Evolutionary conservation across 2,888 invertebrate species (phyloP).

Genomic region (Melolontha melolontha): DNA sequence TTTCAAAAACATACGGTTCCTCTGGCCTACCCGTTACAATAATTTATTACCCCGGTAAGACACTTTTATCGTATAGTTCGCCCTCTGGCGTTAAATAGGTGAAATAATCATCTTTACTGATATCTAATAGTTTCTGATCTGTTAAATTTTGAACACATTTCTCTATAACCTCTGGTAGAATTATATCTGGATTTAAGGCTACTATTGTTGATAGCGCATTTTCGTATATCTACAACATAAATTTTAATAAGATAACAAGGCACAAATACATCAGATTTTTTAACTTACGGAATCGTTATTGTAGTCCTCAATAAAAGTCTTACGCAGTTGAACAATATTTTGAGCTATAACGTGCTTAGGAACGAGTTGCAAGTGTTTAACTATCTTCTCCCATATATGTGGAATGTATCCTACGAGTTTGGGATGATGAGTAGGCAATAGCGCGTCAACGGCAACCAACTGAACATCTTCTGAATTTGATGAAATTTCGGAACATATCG

Average conservation of each 20-base stretch:
- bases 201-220: slow-evolving; percentile 81
- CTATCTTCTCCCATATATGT: slow-evolving; percentile 78
- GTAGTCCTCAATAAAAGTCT: slow-evolving; percentile 72
- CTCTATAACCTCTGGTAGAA: slow-evolving; percentile 75
- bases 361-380: slow-evolving; percentile 70
- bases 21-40: too few relatives aligned
- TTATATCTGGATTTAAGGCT: slow-evolving; percentile 72
- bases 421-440: slow-evolving; percentile 83
- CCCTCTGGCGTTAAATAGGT: slow-evolving; percentile 89
- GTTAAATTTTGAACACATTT: slow-evolving; percentile 72
- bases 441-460: slow-evolving; percentile 73
- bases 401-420: slow-evolving; percentile 70
- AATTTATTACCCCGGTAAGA: slow-evolving; percentile 71
- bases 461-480: slow-evolving; percentile 69
- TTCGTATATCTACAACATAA: slow-evolving; percentile 68
- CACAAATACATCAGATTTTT: slow-evolving; percentile 19
- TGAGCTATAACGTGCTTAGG: slow-evolving; percentile 72
- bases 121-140: slow-evolving; percentile 75
- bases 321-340: slow-evolving; percentile 71
- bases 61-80: slow-evolving; percentile 90
- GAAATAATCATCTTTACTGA: slow-evolving; percentile 84
- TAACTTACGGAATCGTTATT: slow-evolving; percentile 55
- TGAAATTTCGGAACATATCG: slow-evolving; percentile 62
- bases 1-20: too few relatives aligned
- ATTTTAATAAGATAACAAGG: slow-evolving; percentile 4